phyloP scores from a whole-genome alignment of 2,888 invertebrate species.

The Allygus modestus region DNA sequence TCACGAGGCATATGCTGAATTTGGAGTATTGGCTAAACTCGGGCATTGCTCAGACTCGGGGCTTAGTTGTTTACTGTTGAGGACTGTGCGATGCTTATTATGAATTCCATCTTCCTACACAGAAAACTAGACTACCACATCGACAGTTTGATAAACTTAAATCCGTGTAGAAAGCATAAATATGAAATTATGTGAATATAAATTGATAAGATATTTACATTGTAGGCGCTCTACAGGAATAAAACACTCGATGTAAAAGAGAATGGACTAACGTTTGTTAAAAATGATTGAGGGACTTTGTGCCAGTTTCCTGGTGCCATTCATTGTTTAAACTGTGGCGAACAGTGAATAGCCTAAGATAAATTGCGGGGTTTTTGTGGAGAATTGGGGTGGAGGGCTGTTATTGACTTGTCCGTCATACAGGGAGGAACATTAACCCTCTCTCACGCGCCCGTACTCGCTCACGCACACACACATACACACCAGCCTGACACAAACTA shows the following conservation, averaged over 20 bases:
- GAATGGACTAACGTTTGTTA: background rate
- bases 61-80: too few relatives aligned
- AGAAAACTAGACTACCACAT: too few relatives aligned
- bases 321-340: slow-evolving; percentile 47
- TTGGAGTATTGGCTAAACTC: too few relatives aligned
- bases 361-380: slow-evolving; percentile 34
- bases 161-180: background rate
- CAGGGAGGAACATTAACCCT: slow-evolving; percentile 11
- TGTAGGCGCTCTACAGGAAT: background rate
- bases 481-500: slow-evolving; percentile 57
- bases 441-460: background rate
- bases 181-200: too few relatives aligned
- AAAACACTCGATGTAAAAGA: background rate
- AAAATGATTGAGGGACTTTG: slow-evolving; percentile 7
- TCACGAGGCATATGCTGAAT: too few relatives aligned
- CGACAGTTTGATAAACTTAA: too few relatives aligned
- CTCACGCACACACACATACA: slow-evolving; percentile 36
- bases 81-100: too few relatives aligned
- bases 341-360: slow-evolving; percentile 38
- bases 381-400: slow-evolving; percentile 23
- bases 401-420: slow-evolving; percentile 50
- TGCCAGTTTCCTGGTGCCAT: slow-evolving; percentile 17
- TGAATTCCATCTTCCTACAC: too few relatives aligned
- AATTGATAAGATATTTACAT: too few relatives aligned
- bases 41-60: too few relatives aligned